These are phyloP conservation scores for Zalophus californianus DNA, from an alignment of 2,797 vertebrate genomes.

Conservation along the genomic window DNA sequence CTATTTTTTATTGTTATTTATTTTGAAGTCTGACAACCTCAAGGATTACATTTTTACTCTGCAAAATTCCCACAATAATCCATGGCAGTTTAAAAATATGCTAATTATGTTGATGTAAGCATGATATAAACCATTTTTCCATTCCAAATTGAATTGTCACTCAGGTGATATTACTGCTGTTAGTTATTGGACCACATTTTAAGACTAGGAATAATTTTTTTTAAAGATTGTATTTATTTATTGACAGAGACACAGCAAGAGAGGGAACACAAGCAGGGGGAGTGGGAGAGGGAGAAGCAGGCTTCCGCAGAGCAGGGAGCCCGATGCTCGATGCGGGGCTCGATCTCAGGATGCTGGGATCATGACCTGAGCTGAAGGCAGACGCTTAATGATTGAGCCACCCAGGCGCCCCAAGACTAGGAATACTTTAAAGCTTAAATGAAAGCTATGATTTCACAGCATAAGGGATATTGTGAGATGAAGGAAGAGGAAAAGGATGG, in stretches of 20 bases:
- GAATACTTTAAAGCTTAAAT: background rate
- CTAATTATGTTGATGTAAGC: background rate
- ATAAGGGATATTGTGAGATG: background rate
- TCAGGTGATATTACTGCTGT: background rate
- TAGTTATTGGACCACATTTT: background rate
- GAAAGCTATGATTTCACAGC: background rate
- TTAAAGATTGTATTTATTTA: no score
- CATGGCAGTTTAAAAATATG: background rate
- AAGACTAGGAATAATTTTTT: background rate
- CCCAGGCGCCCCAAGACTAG: background rate
- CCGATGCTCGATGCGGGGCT: no score
- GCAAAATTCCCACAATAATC: background rate
- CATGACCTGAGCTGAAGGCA: no score
- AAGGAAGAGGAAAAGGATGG: background rate
- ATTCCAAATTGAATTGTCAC: background rate
- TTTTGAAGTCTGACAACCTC: background rate
- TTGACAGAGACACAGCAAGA: no score
- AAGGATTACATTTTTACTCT: background rate
- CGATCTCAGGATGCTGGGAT: no score
- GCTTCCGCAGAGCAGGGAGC: no score
- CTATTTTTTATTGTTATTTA: background rate
- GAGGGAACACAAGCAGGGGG: no score
- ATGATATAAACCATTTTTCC: background rate
- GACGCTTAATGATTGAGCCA: no score
- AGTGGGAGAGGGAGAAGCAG: no score